phyloP scores from a whole-genome alignment of 1,140 invertebrate genomes.

The Epicauta chinensis region DNA sequence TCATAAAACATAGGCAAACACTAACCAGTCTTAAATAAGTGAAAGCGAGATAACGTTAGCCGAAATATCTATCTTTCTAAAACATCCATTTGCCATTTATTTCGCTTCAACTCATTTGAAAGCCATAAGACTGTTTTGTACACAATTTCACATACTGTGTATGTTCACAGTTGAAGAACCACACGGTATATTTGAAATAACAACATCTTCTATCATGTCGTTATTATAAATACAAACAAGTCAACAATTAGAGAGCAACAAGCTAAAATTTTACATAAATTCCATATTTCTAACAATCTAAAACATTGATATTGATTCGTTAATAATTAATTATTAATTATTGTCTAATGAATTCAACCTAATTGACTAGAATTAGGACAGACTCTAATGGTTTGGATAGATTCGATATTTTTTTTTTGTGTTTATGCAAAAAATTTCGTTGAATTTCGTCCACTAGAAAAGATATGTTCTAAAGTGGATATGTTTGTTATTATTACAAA shows the following conservation, averaged over 20 bases:
- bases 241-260: slow-evolving; percentile 7
- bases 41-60: too few species aligned
- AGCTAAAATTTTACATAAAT: slow-evolving; percentile 6
- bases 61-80: not conserved
- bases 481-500: not conserved
- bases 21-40: too few species aligned
- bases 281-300: not conserved
- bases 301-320: slow-evolving; percentile 6
- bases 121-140: too few species aligned
- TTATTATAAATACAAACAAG: not conserved
- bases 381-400: slow-evolving; percentile 18
- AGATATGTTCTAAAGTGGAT: slow-evolving; percentile 12
- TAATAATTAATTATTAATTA: slow-evolving; percentile 15
- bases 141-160: too few species aligned
- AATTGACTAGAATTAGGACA: slow-evolving; percentile 20
- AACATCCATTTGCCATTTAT: not conserved
- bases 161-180: too few species aligned
- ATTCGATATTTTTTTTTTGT: slow-evolving; percentile 1
- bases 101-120: not conserved
- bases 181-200: too few species aligned
- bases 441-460: slow-evolving; percentile 3
- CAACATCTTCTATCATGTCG: too few species aligned
- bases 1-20: too few species aligned
- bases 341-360: slow-evolving; percentile 6
- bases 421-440: too few species aligned